These are phyloP conservation scores for Polymixis lichenea DNA, from an alignment of 2,888 invertebrate species.

Conservation along the genomic window DNA sequence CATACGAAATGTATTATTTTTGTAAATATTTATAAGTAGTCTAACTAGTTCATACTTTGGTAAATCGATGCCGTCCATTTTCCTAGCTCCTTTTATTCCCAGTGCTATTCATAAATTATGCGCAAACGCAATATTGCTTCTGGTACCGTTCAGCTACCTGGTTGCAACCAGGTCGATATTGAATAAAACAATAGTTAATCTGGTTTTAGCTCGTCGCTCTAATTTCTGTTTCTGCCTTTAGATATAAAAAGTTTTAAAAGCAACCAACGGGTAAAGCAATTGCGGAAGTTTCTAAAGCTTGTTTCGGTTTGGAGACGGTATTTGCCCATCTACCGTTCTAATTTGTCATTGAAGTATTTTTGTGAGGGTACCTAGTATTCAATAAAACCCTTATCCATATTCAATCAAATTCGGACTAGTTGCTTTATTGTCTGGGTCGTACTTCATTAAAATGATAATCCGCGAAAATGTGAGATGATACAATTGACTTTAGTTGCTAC, in stretches of 20 bases:
- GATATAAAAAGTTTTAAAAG: conserved; percentile 37
- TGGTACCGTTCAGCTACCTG: conserved; percentile 58
- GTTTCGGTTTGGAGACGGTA: background rate
- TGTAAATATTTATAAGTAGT: conserved; percentile 62
- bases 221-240: conserved; percentile 58
- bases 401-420: conserved; percentile 7
- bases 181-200: conserved; percentile 68
- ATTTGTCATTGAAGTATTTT: conserved; percentile 6
- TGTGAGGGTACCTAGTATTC: background rate
- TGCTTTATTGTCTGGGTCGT: conserved; percentile 4
- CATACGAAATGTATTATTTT: conserved; percentile 69
- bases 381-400: background rate
- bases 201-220: conserved; percentile 61
- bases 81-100: conserved; percentile 52
- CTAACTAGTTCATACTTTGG: conserved; percentile 31
- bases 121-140: conserved; percentile 63
- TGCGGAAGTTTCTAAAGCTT: background rate
- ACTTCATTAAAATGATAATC: background rate
- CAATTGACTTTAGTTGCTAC: conserved; percentile 19
- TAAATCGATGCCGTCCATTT: conserved; percentile 61
- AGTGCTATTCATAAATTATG: conserved; percentile 65
- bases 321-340: background rate
- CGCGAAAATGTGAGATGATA: background rate
- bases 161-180: conserved; percentile 59
- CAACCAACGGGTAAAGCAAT: conserved; percentile 6